Evolutionary conservation across 2,888 invertebrate species (phyloP), one percentile per base, ranked within the genome.

Genomic region (Drosophila histrio): DNA sequence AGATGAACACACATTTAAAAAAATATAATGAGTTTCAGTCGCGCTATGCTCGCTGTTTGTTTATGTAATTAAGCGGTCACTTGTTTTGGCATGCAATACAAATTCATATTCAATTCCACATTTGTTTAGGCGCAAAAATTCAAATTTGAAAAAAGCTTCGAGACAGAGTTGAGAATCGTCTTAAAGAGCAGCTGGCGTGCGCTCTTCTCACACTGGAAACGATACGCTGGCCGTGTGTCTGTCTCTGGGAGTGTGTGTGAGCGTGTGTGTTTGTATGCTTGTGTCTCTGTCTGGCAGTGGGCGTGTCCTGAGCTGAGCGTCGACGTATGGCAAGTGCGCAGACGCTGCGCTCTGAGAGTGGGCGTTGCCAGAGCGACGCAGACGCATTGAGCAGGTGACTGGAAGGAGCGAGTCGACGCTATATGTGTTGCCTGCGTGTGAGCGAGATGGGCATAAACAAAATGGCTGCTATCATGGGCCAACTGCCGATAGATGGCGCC

Each of bases 391-490:
- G 67, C 88, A 88, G 74, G 81, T 79, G 84, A 66, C 89, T 89
- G 89, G 90, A 89, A 89, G 30, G 87, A 86, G 69, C 49, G 72
- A 61, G 69, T 47, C 21, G 24, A 79, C 64, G 76, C 59, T 61
- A 78, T 69, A 49, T 24, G 49, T 1, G 8, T 2, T 6, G 7
- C 36, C 3, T 30, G 46, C 32, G 58, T 15, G 34, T 24, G 67
- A 91, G 70, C 52, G 87, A 75, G 89, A 89, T 66, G 71, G 68
- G 54, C 63, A 82, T 69, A 91, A 91, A 91, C 91, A 91, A 91
- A 91, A 91, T 91, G 91, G 91, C 92, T 91, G 89, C 89, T 90
- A 85, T 91, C 90, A 90, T 80, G 64, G 32, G 60, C 61, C 75
- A 65, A 65, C 76, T 62, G 65, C 60, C 90, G 85, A 80, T 81